Evolutionary conservation across 1,140 invertebrate genomes (phyloP).

Genomic region (Bombus impatiens): DNA sequence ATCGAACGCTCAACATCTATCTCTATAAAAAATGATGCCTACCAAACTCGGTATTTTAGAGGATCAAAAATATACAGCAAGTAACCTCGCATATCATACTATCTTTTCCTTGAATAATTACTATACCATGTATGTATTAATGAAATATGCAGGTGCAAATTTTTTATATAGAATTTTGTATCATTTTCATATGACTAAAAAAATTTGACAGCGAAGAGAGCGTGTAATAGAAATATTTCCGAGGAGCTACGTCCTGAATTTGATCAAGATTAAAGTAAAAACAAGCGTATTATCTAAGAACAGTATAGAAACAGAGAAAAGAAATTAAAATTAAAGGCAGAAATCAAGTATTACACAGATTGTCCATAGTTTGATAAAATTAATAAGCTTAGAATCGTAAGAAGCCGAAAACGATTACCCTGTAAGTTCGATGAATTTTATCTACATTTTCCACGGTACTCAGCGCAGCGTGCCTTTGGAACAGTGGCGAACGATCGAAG

Average conservation of each 20-base stretch:
- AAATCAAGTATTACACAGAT: too few species aligned
- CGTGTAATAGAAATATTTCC: too few species aligned
- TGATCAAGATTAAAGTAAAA: too few species aligned
- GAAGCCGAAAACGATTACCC: background rate
- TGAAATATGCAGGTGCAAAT: too few species aligned
- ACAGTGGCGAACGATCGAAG: slow-evolving; percentile 35
- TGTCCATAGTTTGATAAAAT: too few species aligned
- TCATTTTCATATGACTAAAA: too few species aligned
- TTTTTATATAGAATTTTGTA: too few species aligned
- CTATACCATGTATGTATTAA: too few species aligned
- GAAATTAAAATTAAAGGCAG: background rate
- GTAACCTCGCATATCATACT: background rate
- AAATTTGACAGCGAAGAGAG: too few species aligned
- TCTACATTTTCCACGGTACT: slow-evolving; percentile 1
- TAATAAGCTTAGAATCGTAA: background rate
- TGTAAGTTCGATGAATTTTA: background rate
- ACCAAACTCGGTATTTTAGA: background rate
- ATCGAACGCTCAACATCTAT: background rate
- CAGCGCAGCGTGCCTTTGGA: background rate
- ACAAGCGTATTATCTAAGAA: too few species aligned
- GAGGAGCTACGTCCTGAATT: too few species aligned
- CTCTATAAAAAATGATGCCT: background rate
- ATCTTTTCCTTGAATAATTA: background rate
- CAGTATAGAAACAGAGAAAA: background rate
- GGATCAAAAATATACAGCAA: background rate